Conservation (phyloP, 2,888 invertebrate species). For the Phytoseiulus persimilis region DNA sequence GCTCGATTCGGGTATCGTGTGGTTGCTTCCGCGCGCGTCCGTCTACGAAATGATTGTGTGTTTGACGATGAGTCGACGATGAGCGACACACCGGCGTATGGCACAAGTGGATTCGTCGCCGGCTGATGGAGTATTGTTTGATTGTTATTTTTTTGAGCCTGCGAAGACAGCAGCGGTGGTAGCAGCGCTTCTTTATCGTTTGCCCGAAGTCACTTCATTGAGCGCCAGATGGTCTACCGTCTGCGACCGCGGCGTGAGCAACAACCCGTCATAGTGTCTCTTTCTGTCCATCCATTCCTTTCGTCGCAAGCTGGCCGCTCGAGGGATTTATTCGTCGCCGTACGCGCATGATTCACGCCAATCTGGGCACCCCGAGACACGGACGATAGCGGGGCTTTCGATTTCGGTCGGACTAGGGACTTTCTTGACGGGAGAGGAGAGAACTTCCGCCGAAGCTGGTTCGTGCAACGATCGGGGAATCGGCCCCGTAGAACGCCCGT, state of each 20-base stretch:
- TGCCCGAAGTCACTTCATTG: neutral
- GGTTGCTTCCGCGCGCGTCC: neutral
- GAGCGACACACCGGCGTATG: neutral
- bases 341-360: too few species aligned
- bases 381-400: too few species aligned
- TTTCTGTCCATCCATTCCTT: neutral
- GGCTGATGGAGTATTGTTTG: neutral
- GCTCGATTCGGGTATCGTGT: neutral
- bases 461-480: too few species aligned
- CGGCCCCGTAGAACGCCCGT: too few species aligned
- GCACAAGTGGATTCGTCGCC: neutral
- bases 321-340: neutral
- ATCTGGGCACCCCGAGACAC: neutral
- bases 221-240: neutral
- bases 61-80: neutral
- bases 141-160: slow-evolving; percentile 5
- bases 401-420: too few species aligned
- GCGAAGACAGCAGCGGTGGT: neutral
- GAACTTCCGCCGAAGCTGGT: too few species aligned
- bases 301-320: neutral
- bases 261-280: neutral
- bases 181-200: neutral
- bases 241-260: neutral
- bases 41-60: neutral
- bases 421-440: too few species aligned